Base-by-base conservation (phyloP, 92 coral and sea anemone species). In the Zoanthus solanderi region DNA sequence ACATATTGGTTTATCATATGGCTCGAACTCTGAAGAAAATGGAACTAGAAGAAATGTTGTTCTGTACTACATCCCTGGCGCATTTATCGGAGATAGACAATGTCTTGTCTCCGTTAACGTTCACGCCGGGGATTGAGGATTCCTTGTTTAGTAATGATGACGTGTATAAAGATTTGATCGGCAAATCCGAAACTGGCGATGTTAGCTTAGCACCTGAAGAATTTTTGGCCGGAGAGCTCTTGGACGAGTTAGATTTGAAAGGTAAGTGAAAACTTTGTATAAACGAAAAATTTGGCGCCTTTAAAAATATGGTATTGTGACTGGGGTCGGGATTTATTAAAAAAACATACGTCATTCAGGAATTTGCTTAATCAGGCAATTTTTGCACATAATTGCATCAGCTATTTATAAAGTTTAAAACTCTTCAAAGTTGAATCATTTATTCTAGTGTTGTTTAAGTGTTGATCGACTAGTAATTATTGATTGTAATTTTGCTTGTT, bases 21-120 rank as follows among this genome's bases (percentile, higher is more conserved):
- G 96, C 98, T 83, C 92, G 98, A 58, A 95, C 98, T 0, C 89
- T 87, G 82, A 91, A 95, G 89, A 87, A 87, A 93, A 68, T 91
- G 81, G 89, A 87, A 87, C 88, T 95, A 96, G 95, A 95, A 67
- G 89, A 87, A 78, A 83, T 78, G 7, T 86, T 88, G 47, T 87
- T 84, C 75, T 87, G 89, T 77, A 54, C 98, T 76, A 89, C 89
- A 61, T 78, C 93, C 29, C 88, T 84, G 78, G 86, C 93, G 32
- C 90, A 69, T 11, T 14, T 93, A 28, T 95, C 90, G 87, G 98
- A 93, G 98, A 89, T 95, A 72, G 98, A 84, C 75, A 84, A 93
- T 50, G 54, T 50, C 77, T 91, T 93, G 84, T 57, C 91, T 76
- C 65, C 90, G 31, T 81, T 89, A 65, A 74, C 85, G 3, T 34